Evolutionary conservation across 2,797 vertebrate species (phyloP), one percentile per base, ranked within the genome.

Genomic region (Anguilla megastoma): DNA sequence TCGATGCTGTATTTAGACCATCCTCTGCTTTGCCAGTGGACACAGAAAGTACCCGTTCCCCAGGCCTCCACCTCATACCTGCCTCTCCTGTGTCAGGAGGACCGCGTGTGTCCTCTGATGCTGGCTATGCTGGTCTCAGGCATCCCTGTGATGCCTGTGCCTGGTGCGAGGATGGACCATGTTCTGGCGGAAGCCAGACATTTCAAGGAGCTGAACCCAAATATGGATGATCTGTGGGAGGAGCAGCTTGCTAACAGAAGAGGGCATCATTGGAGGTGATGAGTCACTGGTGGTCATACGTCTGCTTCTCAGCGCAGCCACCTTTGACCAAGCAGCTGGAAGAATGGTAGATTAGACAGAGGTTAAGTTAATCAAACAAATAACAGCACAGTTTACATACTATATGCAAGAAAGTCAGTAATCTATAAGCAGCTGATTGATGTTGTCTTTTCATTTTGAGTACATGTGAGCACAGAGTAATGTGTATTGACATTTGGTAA

Each of bases 181-280:
- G 21, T 82, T 50, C 79, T 82, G 45, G 79, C 45, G 27, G 79
- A 82, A 50, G 45, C 45, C 79, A 50, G 21, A 33, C 79, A n/a
- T 8, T 82, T 48, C 21, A 82, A 82, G 79, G 79, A 82, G 79
- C 7, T 82, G 21, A 82, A 82, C 79, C 79, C 45, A 50, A 82
- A 50, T 27, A 82, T 82, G 79, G 79, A 48, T 50, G 79, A n/a
- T 1, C 41, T 50, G 45, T 50, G 45, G 79, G 79, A 50, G 79
- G 79, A 50, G 79, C 45, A 76, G 30, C 45, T 50, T n/a, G 21
- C 18, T 14, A 50, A 82, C 79, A 48, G 41, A 21, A 36, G 71
- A 76, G 16, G 45, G 21, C 41, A 48, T n/a, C 45, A 50, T 82
- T 82, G n/a, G 74, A n/a, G 79, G 50, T 8, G 79, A 50, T 24